Conservation (phyloP, 2,113 vertebrate genomes). For the Phyllostomus discolor region DNA sequence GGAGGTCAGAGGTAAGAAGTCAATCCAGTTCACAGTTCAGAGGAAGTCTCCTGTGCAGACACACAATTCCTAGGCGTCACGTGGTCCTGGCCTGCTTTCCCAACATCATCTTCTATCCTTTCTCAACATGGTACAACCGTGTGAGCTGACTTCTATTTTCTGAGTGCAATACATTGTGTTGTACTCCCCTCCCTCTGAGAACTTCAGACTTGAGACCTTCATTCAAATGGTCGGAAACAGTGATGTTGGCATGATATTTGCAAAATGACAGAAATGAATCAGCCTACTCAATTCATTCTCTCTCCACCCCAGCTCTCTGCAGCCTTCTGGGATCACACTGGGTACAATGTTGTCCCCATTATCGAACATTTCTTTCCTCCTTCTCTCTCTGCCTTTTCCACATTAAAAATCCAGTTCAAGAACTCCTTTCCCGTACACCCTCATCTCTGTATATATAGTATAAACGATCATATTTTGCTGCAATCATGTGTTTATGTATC, state of each 20-base stretch:
- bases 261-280: background rate
- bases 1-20: background rate
- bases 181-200: background rate
- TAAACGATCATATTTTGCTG: background rate
- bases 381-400: background rate
- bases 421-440: background rate
- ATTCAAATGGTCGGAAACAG: background rate
- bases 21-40: background rate
- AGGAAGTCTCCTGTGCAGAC: background rate
- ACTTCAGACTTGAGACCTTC: background rate
- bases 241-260: background rate
- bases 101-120: background rate
- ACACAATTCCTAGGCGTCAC: background rate
- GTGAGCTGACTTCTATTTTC: background rate
- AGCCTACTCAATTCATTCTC: background rate
- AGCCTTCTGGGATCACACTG: background rate
- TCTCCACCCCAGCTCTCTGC: background rate
- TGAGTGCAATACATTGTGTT: background rate
- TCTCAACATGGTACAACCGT: background rate
- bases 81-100: background rate
- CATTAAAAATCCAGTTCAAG: background rate
- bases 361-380: background rate
- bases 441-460: background rate
- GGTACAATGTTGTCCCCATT: background rate
- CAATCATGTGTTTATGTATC: background rate